Conservation (phyloP, 1,140 invertebrate genomes). For the Drosophila auraria region DNA sequence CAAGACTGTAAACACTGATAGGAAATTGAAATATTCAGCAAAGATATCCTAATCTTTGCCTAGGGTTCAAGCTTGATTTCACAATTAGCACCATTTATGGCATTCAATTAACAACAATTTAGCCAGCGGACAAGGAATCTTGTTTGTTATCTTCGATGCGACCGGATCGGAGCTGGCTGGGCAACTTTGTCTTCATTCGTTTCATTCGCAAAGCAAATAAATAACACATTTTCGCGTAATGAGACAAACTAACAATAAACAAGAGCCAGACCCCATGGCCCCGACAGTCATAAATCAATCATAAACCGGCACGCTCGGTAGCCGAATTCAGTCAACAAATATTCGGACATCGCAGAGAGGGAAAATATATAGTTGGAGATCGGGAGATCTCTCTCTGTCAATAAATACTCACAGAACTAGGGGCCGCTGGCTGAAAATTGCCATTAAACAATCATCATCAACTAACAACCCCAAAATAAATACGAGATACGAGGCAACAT, state of each 20-base stretch:
- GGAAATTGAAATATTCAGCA: not conserved
- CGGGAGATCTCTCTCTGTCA: constrained; percentile 12
- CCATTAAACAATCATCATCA: constrained; percentile 64
- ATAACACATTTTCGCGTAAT: constrained; percentile 51
- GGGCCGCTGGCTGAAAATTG: constrained; percentile 29
- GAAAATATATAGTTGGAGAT: not conserved
- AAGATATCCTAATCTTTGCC: constrained; percentile 25
- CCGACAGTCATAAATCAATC: constrained; percentile 39
- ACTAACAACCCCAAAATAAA: constrained; percentile 47
- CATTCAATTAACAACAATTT: constrained; percentile 61
- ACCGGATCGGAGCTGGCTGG: not conserved
- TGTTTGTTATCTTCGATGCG: constrained; percentile 46
- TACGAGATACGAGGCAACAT: constrained; percentile 15
- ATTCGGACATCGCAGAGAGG: constrained; percentile 16
- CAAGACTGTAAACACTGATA: constrained; percentile 2
- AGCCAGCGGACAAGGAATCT: constrained; percentile 40
- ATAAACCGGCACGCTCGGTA: constrained; percentile 25
- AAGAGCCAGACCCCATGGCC: constrained; percentile 25
- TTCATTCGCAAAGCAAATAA: constrained; percentile 35
- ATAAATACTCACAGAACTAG: constrained; percentile 27
- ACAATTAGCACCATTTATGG: constrained; percentile 40
- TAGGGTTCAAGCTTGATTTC: constrained; percentile 35
- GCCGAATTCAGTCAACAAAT: constrained; percentile 29
- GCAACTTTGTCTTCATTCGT: constrained; percentile 36
- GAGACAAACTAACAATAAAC: constrained; percentile 47